Base-by-base conservation (phyloP, 1,140 invertebrate genomes). In the Drosophila azteca region DNA sequence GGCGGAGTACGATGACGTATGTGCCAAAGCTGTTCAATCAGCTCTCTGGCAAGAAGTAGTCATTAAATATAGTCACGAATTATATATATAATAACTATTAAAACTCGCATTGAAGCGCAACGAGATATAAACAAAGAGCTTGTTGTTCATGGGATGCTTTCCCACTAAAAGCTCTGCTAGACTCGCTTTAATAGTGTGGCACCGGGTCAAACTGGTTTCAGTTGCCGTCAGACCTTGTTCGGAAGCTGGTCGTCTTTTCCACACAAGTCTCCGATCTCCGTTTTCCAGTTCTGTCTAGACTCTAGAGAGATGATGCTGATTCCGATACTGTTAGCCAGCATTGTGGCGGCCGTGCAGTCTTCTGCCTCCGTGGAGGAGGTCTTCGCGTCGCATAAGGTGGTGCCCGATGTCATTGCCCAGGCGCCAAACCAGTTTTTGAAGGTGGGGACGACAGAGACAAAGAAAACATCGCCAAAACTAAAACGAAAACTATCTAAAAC, bases 1-100 rank as follows among this genome's bases (percentile, higher is more conserved):
- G 91, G 97, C 98, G 1, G 93, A 97, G 85, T 99, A 93, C 84
- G 98, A 99, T 91, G 96, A 97, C 83, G n/a, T n/a, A n/a, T n/a
- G n/a, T n/a, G n/a, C n/a, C n/a, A n/a, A n/a, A 20, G 17, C 17
- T 20, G 17, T 20, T 20, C 17, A 20, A 20, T 0, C 17, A 20
- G 17, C 17, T 20, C 17, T 20, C 17, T 20, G 17, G 17, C 17
- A 20, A 20, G 17, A 20, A 20, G 17, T 20, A 20, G 17, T 20
- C 17, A 20, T 20, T 20, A 20, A 20, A 20, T 20, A 1, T 20
- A 20, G 1, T 20, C 0, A 20, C 1, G 1, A 20, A 20, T 20
- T 20, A 1, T 20, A 20, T 20, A 20, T 20, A 93, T 92, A 5
- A 7, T 60, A 46, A 59, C 35, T 24, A 41, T 46, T 31, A 11